These are phyloP conservation scores for Atractosteus spatula DNA, from an alignment of 2,113 vertebrate genomes.

Conservation along the genomic window DNA sequence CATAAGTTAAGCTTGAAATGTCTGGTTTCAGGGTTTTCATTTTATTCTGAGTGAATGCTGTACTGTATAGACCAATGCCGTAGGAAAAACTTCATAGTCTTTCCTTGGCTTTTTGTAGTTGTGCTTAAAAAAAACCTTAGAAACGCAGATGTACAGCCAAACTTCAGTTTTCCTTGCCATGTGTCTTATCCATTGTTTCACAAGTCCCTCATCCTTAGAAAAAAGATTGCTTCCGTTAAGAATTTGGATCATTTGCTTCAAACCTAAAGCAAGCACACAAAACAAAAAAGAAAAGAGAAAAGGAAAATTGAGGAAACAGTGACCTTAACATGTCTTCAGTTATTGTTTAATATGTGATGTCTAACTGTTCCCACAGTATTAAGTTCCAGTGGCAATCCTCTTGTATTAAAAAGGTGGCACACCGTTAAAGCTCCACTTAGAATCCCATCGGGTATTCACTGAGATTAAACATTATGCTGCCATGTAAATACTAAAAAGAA, in stretches of 20 bases:
- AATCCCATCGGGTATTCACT: no score
- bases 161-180: background rate
- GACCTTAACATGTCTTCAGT: background rate
- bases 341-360: background rate
- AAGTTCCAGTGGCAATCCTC: slow-evolving; percentile 1
- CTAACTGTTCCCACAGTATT: slow-evolving; percentile 12
- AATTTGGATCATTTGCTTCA: background rate
- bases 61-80: no score
- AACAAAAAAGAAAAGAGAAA: no score
- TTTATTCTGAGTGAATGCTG: no score
- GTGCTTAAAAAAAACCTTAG: background rate
- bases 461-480: no score
- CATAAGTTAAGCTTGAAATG: no score
- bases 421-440: no score
- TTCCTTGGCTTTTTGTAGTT: background rate
- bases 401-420: no score
- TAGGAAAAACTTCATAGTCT: no score
- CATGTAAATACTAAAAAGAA: no score
- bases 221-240: background rate
- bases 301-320: background rate
- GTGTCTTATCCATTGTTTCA: background rate
- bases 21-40: no score
- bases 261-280: background rate
- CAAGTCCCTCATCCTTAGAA: background rate
- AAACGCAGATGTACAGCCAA: background rate